phyloP scores from a whole-genome alignment of 2,113 vertebrate genomes.

The Tenrec ecaudatus region DNA sequence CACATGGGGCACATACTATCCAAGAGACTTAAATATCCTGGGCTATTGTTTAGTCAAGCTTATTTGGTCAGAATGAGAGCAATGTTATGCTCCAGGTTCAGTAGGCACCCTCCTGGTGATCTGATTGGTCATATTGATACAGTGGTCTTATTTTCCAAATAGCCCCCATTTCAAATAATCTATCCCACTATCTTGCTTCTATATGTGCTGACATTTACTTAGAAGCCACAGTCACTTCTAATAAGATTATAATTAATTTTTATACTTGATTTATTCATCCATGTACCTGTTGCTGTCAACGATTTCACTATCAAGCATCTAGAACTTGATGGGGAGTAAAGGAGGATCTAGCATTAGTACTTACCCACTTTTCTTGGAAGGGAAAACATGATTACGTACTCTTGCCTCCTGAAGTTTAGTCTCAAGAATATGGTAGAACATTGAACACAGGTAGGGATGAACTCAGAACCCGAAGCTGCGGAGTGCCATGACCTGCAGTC shows the following conservation, averaged over 20 bases:
- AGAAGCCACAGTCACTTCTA: conserved; percentile 38
- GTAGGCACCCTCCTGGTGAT: background rate
- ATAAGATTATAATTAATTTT: conserved; percentile 41
- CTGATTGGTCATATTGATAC: background rate
- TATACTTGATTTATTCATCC: conserved; percentile 26
- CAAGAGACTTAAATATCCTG: conserved; percentile 13
- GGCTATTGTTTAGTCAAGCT: conserved; percentile 30
- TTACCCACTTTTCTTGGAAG: conserved; percentile 33
- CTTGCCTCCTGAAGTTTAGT: background rate
- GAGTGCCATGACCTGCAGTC: background rate
- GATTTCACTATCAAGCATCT: background rate
- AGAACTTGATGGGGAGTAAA: background rate
- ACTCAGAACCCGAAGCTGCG: background rate
- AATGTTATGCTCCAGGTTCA: conserved; percentile 30
- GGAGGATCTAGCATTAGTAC: background rate
- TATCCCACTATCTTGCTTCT: background rate
- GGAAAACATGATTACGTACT: background rate
- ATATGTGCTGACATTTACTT: conserved; percentile 24
- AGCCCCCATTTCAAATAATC: conserved; percentile 11
- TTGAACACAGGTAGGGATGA: background rate
- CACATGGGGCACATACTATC: background rate
- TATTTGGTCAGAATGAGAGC: conserved; percentile 29
- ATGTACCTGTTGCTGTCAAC: background rate
- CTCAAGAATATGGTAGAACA: conserved; percentile 13
- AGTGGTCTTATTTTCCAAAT: conserved; percentile 1